Conservation (phyloP, 2,113 vertebrate genomes). For the Echinops telfairi region DNA sequence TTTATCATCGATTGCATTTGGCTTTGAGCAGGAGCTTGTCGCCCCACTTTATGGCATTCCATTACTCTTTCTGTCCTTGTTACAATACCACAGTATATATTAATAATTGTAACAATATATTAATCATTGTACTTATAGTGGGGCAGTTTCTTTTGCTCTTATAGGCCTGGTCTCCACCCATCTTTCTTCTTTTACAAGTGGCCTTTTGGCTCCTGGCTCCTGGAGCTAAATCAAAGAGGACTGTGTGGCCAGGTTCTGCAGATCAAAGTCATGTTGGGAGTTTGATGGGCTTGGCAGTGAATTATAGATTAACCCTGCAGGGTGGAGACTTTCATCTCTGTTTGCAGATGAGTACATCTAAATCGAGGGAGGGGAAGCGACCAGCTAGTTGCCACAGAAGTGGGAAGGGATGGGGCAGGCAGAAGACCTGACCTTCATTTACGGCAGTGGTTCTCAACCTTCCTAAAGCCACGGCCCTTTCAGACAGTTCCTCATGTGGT, state of each 20-base stretch:
- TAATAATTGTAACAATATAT: neutral
- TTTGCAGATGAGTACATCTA: neutral
- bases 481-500: no score
- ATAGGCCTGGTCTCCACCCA: neutral
- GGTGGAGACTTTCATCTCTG: neutral
- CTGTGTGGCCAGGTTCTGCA: neutral
- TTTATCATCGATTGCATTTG: neutral
- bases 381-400: neutral
- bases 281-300: neutral
- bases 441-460: no score
- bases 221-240: neutral
- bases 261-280: neutral
- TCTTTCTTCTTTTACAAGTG: neutral
- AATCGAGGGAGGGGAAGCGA: neutral
- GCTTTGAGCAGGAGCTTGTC: neutral
- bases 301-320: neutral
- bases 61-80: neutral
- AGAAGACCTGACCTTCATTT: neutral
- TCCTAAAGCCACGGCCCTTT: no score
- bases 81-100: fast-evolving
- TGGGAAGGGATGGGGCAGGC: neutral
- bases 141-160: neutral
- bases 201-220: neutral
- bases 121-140: neutral
- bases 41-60: neutral